Base-by-base conservation (phyloP, 2,888 invertebrate genomes). In the Polyploca ridens region DNA sequence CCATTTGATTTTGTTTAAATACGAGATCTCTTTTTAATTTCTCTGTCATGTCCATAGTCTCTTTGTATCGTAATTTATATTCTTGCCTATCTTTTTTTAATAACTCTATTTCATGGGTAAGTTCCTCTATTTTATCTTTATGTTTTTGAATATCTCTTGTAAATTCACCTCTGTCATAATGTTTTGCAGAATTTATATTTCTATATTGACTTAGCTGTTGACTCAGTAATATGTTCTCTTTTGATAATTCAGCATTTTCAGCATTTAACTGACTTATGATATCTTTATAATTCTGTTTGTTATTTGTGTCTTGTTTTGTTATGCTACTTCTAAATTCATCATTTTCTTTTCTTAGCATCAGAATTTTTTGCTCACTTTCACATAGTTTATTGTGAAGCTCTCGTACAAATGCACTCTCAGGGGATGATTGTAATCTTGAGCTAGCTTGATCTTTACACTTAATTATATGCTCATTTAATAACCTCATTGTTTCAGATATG, bases 291-390 rank as follows among this genome's bases (percentile, higher is more conserved):
- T 88, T 93, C 70, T 87, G 83, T 73, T 87, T 90, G 68, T 78
- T 86, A 63, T 77, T 82, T 65, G 90, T 84, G 66, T 86, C 81
- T 63, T 80, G 69, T 63, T 71, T 77, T 62, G 66, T 65, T 64
- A 83, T 69, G 76, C 85, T 86, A 57, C 62, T 73, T 81, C 83
- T 89, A 13, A 90, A 77, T 63, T 91, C 90, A 76, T 91, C 90
- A 85, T 93, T 94, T 81, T 94, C 91, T 80, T 93, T 94, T 72
- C 86, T 90, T 33, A 94, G 76, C 87, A 90, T 90, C n/a, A 94
- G 82, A 44, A 92, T 84, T 75, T 86, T 91, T 76, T 94, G 94
- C 73, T 94, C 94, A 84, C 90, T 88, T 78, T 93, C 94, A 89
- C 94, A 94, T 66, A 94, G 78, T 77, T 88, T 91, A 35, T 75